phyloP scores from a whole-genome alignment of 37 sponge, comb jelly and placozoan species.

The Bolinopsis microptera region DNA sequence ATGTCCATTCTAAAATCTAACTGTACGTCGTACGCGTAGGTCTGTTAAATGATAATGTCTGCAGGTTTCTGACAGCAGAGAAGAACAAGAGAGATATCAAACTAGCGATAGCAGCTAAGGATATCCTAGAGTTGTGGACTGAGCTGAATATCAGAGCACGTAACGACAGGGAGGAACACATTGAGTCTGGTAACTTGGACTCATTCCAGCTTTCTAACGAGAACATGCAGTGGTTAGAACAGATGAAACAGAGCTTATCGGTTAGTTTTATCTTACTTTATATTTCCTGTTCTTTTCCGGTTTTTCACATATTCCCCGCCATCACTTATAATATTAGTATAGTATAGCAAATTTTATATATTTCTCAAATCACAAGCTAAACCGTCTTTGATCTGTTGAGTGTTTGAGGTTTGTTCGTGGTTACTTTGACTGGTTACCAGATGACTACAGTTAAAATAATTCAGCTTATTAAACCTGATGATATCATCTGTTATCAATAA shows the following conservation, averaged over 20 bases:
- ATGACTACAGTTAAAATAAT: no score
- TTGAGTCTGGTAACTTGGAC: conserved; percentile 66
- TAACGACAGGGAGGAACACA: conserved; percentile 63
- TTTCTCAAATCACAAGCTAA: no score
- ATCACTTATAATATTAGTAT: no score
- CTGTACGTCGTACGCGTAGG: no score
- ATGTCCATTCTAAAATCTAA: no score
- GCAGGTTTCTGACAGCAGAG: conserved; percentile 62
- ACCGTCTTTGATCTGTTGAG: no score
- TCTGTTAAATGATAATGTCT: no score
- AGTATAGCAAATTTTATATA: no score
- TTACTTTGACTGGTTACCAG: no score
- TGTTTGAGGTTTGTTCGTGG: no score
- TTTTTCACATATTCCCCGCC: background rate
- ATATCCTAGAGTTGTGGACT: conserved; percentile 70
- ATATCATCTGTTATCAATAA: no score
- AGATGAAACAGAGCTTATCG: conserved; percentile 66
- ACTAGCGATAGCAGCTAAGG: conserved; percentile 66
- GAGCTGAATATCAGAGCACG: conserved; percentile 71
- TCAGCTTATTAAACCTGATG: no score
- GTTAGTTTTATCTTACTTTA: background rate
- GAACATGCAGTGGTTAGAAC: conserved; percentile 72
- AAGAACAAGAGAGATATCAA: conserved; percentile 60
- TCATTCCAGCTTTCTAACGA: conserved; percentile 74
- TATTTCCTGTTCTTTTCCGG: background rate